Evolutionary conservation across 2,113 vertebrate species (phyloP).

Genomic region (Gnathonemus longibarbis): DNA sequence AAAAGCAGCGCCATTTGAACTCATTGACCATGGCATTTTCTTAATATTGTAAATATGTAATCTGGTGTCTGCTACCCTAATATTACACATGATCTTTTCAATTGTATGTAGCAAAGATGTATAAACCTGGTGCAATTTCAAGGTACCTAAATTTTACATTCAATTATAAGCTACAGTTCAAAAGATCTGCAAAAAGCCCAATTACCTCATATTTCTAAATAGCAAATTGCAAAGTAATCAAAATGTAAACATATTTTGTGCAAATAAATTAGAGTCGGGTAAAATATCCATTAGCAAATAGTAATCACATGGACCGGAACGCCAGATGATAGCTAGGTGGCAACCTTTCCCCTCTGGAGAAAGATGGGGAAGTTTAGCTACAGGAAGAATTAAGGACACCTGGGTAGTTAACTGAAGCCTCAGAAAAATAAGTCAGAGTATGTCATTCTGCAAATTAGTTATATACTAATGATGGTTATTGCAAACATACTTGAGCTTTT

Average conservation of each 20-base stretch:
- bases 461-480: background rate
- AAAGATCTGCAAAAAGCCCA: background rate
- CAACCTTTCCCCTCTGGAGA: background rate
- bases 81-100: background rate
- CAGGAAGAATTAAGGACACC: background rate
- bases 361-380: background rate
- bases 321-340: background rate
- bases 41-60: background rate
- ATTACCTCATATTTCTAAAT: slow-evolving; percentile 2
- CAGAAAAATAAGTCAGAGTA: background rate
- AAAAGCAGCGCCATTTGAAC: background rate
- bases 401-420: background rate
- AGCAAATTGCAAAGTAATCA: background rate
- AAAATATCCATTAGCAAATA: background rate
- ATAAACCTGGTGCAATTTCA: background rate
- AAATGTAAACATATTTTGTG: background rate
- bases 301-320: background rate
- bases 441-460: background rate
- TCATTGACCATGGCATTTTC: background rate
- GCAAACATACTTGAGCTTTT: background rate
- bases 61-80: background rate
- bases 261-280: background rate
- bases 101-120: background rate
- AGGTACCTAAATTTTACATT: background rate
- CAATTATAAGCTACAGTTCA: background rate